Evolutionary conservation across 2,113 vertebrate species (phyloP), one percentile per base, ranked within the genome.

Genomic region (Rhabdornis inornatus): DNA sequence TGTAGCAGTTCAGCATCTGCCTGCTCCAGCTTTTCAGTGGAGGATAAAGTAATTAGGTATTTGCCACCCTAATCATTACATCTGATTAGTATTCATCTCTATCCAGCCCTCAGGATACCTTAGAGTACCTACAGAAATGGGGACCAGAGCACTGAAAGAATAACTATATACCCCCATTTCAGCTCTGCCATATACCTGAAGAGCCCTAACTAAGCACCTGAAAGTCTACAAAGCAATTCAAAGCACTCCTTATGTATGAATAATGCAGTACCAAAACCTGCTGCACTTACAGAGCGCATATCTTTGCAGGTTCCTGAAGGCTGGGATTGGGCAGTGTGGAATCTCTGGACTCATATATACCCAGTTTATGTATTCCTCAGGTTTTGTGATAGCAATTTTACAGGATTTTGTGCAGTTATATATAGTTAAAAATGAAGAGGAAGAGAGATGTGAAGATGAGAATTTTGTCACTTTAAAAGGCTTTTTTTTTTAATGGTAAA

Each of bases 301-400:
- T 4, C 2, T 31, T 63, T 61, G 22, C 20, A 56, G 4, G 14
- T 65, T 39, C 15, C 15, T 35, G 14, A 55, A 53, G 11, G 1
- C 8, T 83, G 25, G 18, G 13, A 30, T 39, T 23, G 39, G 11
- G 28, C 2, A 63, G 13, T 6, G 3, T 4, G 2, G 6, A 3
- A 28, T 57, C 74, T 90, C 56, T 65, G 72, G 31, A 66, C 3
- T 1, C 28, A 53, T 28, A 30, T 18, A 30, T 53, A 53, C 52
- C 28, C 6, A 53, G 15, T 15, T 8, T 53, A 5, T 31, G 11
- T 25, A 31, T 52, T 92, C 15, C 24, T 75, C 8, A 53, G 11
- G 27, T 20, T 16, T 57, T 72, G 59, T 40, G 5, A 21, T 5
- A 27, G 23, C 30, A 20, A 18, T 23, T 77, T 59, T 86, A 47